Base-by-base conservation (phyloP, 2,797 vertebrate genomes). In the Xerus rutilus region DNA sequence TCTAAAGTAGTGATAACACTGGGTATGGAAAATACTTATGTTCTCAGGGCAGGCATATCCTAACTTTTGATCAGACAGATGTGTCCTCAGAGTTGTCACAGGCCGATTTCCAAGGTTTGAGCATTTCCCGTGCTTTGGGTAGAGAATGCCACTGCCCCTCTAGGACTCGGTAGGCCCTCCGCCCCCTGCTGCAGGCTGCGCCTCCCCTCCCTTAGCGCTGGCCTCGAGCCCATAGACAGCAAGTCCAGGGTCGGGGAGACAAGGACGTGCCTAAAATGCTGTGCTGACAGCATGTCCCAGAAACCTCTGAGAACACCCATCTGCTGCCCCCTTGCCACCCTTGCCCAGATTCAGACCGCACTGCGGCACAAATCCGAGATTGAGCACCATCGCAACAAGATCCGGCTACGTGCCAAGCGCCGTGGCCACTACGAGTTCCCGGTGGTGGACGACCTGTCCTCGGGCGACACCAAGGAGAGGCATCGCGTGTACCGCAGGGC, bases 301-400 rank as follows among this genome's bases (percentile, higher is more conserved):
- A 45, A 30, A 13, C 39, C 17, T 11, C 32, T 1, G 0, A 9
- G 45, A 3, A 62, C 43, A 0, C 43, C 30, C n/a, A 54, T 35
- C 7, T 52, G 49, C 62, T 7, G 11, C 59, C 28, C 8, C 8
- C 11, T 6, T 7, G 5, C 32, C 13, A 0, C 6, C 28, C 72
- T 1, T 65, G 79, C 86, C 12, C 97, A 99, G 99, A 99, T 99
- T 94, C 99, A 99, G 97, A 99, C 99, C 25, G 99, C 99, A 0
- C 98, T 99, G 89, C 99, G 99, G 95, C 99, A 99, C 97, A 99
- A 99, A 98, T 99, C 99, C 0, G 99, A 99, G 99, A 99, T 99
- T 0, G 99, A 99, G 96, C 99, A 99, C 82, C 99, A 99, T 90
- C 99, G 99, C 89, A 99, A 99, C 97, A 99, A 99, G 98, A 99